phyloP scores from a whole-genome alignment of 2,888 invertebrate genomes.

The Tachina fera region DNA sequence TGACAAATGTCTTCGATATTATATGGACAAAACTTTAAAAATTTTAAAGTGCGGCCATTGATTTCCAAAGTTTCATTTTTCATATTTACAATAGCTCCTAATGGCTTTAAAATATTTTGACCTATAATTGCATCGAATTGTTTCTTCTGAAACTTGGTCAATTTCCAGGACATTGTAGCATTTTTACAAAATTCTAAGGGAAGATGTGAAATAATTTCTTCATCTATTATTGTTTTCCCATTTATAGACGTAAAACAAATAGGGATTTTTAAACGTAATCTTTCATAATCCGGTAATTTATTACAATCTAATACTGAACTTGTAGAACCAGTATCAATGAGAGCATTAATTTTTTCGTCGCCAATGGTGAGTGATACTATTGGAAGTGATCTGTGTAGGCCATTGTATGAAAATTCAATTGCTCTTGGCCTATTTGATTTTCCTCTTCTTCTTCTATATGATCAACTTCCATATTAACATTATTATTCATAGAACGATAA shows the following conservation, averaged over 20 bases:
- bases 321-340: conserved; percentile 71
- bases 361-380: conserved; percentile 66
- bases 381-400: conserved; percentile 68
- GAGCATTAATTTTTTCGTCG: conserved; percentile 20
- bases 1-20: background rate
- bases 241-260: conserved; percentile 66
- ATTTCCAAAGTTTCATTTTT: conserved; percentile 19
- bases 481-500: background rate
- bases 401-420: conserved; percentile 70
- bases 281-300: conserved; percentile 62
- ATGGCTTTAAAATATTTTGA: conserved; percentile 48
- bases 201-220: conserved; percentile 69
- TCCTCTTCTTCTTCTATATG: conserved; percentile 36
- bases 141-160: conserved; percentile 51
- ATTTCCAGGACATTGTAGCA: conserved; percentile 70
- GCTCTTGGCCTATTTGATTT: conserved; percentile 45
- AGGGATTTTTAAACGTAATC: conserved; percentile 10
- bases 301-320: conserved; percentile 62
- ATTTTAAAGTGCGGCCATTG: conserved; percentile 11
- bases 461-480: conserved; percentile 46
- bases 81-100: conserved; percentile 36
- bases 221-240: conserved; percentile 55
- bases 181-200: conserved; percentile 68
- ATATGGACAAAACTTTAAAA: conserved; percentile 27
- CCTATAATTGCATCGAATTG: conserved; percentile 41